These are phyloP conservation scores for Tetraodon nigroviridis DNA, from an alignment of 2,113 vertebrate species.

Conservation along the genomic window DNA sequence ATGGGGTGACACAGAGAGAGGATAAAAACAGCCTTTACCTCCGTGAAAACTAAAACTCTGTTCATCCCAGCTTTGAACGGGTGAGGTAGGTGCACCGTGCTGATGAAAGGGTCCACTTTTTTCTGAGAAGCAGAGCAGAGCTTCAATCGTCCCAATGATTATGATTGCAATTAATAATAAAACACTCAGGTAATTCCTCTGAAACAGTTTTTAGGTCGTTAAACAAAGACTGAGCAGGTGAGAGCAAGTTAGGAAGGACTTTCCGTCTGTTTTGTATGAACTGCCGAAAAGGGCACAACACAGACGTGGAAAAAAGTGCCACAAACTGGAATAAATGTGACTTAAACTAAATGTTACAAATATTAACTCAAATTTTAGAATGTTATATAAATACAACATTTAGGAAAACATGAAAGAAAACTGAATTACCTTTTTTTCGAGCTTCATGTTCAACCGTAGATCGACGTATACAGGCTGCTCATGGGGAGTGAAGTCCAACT, in stretches of 20 bases:
- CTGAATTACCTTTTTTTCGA: slow-evolving; percentile 84
- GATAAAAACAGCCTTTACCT: slow-evolving; percentile 68
- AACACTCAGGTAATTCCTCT: background rate
- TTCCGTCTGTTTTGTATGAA: too few species aligned
- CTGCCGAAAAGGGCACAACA: too few species aligned
- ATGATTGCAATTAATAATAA: background rate
- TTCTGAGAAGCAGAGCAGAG: slow-evolving; percentile 70
- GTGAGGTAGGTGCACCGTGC: slow-evolving; percentile 76
- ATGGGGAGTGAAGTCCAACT: slow-evolving; percentile 80
- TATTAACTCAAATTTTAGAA: background rate
- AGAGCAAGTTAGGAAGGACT: too few species aligned
- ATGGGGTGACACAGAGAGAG: too few species aligned
- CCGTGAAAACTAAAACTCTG: slow-evolving; percentile 87
- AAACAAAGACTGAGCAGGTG: too few species aligned
- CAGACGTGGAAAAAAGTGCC: too few species aligned
- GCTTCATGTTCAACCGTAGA: slow-evolving; percentile 81
- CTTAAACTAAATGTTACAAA: too few species aligned
- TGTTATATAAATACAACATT: background rate
- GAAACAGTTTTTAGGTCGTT: too few species aligned
- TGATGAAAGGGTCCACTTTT: slow-evolving; percentile 82
- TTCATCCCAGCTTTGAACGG: slow-evolving; percentile 75
- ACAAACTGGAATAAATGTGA: too few species aligned
- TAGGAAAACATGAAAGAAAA: too few species aligned
- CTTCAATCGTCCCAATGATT: background rate
- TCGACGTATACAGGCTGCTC: slow-evolving; percentile 79